Percentiles rank a stretch among this genome's conserved stretches.
phyloP scores from a whole-genome alignment of 2,888 invertebrate genomes.

The Heliconius sara region DNA sequence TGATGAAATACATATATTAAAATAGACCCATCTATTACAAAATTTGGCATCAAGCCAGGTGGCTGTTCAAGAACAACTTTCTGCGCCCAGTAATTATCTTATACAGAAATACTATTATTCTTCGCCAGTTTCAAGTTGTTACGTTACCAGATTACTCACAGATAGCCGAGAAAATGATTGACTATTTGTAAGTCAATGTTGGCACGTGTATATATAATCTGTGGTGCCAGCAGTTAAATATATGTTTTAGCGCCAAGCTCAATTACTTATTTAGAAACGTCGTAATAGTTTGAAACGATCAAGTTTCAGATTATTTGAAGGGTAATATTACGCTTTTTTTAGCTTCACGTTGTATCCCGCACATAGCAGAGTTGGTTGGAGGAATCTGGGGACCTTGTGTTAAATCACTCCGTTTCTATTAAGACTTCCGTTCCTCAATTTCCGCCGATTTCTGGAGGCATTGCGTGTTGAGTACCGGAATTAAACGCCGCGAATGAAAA shows the following conservation, averaged over 20 bases:
- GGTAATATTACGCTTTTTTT: background rate
- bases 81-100: slow-evolving; percentile 13
- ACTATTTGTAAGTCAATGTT: slow-evolving; percentile 21
- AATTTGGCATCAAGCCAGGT: slow-evolving; percentile 11
- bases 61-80: background rate
- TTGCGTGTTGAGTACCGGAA: no score
- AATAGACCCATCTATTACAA: background rate
- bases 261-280: slow-evolving; percentile 8
- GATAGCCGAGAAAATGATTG: slow-evolving; percentile 16
- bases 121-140: slow-evolving; percentile 25
- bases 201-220: slow-evolving; percentile 14
- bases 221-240: slow-evolving; percentile 14
- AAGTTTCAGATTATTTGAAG: slow-evolving; percentile 7
- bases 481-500: no score
- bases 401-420: no score
- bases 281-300: background rate
- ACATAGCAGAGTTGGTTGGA: no score
- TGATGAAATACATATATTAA: background rate
- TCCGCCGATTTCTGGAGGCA: no score
- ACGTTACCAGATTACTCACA: slow-evolving; percentile 20
- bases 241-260: slow-evolving; percentile 30
- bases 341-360: no score
- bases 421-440: no score
- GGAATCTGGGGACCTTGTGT: no score
- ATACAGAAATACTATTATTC: background rate